Evolutionary conservation across 2,797 vertebrate species (phyloP).

Genomic region (Accipiter superciliosus): DNA sequence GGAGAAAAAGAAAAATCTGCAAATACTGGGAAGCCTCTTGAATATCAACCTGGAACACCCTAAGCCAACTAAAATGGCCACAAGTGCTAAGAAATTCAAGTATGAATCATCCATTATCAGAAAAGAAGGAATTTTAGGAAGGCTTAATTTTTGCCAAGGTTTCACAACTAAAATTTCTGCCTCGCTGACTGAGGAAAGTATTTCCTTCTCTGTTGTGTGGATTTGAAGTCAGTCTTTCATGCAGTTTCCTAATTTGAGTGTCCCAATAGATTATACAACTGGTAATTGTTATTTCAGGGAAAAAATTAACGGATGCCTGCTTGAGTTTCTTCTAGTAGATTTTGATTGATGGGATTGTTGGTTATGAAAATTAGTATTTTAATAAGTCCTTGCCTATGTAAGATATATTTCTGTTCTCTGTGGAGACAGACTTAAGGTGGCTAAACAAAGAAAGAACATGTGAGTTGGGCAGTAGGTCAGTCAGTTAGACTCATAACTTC

Average conservation of each 20-base stretch:
- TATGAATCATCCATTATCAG: constrained; percentile 52
- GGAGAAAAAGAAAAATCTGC: constrained; percentile 88
- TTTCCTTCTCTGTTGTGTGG: background rate
- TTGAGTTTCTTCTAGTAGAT: background rate
- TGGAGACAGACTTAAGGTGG: background rate
- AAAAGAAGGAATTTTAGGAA: background rate
- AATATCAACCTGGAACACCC: constrained; percentile 68
- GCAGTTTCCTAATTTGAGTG: background rate
- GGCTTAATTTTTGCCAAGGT: background rate
- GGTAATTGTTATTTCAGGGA: background rate
- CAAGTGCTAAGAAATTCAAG: constrained; percentile 87
- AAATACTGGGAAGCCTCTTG: constrained; percentile 85
- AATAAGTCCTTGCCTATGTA: background rate
- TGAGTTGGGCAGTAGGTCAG: background rate
- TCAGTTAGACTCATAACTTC: background rate
- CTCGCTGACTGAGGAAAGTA: background rate
- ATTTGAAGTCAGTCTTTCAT: background rate
- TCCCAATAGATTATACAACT: background rate
- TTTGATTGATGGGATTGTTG: background rate
- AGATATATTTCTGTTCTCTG: background rate
- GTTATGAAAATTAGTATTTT: background rate
- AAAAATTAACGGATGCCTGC: background rate
- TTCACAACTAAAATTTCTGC: background rate
- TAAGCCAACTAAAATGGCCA: constrained; percentile 64
- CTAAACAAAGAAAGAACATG: background rate